Evolutionary conservation across 2,888 invertebrate species (phyloP).

Genomic region (Aspidiotus rigidus): DNA sequence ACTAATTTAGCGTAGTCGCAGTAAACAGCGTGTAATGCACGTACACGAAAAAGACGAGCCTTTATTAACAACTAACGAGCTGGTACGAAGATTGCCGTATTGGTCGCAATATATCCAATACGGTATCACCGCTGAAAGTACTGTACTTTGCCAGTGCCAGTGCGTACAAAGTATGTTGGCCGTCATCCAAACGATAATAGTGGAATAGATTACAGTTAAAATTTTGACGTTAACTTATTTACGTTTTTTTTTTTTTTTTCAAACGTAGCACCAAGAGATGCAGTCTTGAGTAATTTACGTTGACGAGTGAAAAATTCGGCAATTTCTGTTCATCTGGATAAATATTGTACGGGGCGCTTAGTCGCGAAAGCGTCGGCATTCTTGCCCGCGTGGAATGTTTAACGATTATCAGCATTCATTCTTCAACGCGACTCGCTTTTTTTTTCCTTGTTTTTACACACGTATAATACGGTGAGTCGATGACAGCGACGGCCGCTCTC

Average conservation of each 20-base stretch:
- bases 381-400: not conserved
- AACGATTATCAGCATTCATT: not conserved
- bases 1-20: not conserved
- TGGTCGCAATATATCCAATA: not conserved
- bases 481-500: too few relatives aligned
- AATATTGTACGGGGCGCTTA: not conserved
- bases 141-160: not conserved
- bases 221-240: conserved; percentile 29
- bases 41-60: not conserved
- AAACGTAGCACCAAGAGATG: not conserved
- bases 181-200: conserved; percentile 26
- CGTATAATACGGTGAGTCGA: too few relatives aligned
- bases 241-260: not conserved
- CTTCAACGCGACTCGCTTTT: not conserved
- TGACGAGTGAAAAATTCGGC: conserved; percentile 12
- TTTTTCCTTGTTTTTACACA: too few relatives aligned
- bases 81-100: not conserved
- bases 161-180: conserved; percentile 28
- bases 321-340: not conserved
- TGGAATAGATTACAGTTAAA: conserved; percentile 28
- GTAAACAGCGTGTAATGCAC: conserved; percentile 1
- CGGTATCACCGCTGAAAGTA: not conserved
- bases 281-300: conserved; percentile 11
- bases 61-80: not conserved
- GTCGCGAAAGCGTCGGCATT: too few relatives aligned